Base-by-base conservation (phyloP, 37 sponge, comb jelly and placozoan species). In the Oscarella lobularis region DNA sequence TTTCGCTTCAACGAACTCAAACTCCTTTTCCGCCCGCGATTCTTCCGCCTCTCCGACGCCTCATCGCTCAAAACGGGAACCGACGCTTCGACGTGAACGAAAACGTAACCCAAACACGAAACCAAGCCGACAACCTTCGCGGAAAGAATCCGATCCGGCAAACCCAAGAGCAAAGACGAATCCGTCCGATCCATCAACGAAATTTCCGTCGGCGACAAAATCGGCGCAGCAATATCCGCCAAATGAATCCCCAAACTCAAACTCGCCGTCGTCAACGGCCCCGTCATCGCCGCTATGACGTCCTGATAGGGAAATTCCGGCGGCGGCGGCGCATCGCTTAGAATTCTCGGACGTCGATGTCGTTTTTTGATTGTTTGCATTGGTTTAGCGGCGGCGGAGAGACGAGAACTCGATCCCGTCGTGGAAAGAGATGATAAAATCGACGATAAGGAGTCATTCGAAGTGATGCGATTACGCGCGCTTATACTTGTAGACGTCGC, bases 181-280 rank as follows among this genome's bases (percentile, higher is more conserved):
- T 48, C 20, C 20, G 14, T 48, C 60, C 14, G 60, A 48, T 48
- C 20, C 9, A 48, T 27, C 60, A 48, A 20, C 9, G 14, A 27
- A 27, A 48, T 20, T 48, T 48, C 60, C 60, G 20, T 48, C 20
- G 60, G 60, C 9, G 60, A 27, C 60, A 48, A 48, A 27, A 48
- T 48, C 60, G 60, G 60, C n/a, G n/a, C n/a, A 48, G 60, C 60
- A 48, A 48, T 48, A 48, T 48, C 60, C 60, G 9, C 20, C 60
- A 48, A 48, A 27, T 48, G 60, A 48, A 48, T 27, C 20, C 60
- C 60, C 14, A 48, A 20, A 48, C 60, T 20, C 9, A 48, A 20
- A 27, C 60, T 20, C 9, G 60, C 60, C 60, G 60, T 48, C 60
- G 20, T 48, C 14, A 48, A 27, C 20, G 9, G 60, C 9, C 60